A percentile compares a stretch with the other conserved stretches of the same genome.
Conservation (phyloP, 1,140 invertebrate genomes). For the Lucilia cuprina region DNA sequence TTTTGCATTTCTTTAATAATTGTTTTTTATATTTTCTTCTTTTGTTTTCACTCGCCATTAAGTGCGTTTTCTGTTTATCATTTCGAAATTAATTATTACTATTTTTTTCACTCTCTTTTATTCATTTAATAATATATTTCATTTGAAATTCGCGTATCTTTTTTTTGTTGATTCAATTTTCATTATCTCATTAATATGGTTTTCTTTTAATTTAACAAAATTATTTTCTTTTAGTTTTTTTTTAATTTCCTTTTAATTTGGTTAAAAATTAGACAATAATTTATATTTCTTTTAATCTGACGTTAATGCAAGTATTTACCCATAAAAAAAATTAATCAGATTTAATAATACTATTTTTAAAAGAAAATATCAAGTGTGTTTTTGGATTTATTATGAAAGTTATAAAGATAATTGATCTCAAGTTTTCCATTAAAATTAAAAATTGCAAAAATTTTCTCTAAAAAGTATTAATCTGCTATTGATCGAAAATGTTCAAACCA, state of each 20-base stretch:
- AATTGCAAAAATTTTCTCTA: no score
- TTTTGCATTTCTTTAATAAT: constrained; percentile 16
- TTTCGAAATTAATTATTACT: background rate
- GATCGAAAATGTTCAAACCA: no score
- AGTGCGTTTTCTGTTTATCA: background rate
- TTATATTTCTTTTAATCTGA: no score
- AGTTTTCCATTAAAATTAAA: no score
- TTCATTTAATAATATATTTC: background rate
- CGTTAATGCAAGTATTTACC: background rate
- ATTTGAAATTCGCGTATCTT: background rate
- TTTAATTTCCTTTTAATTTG: background rate
- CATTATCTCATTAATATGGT: background rate
- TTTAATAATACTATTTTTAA: background rate
- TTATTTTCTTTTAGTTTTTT: background rate
- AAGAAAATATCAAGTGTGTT: background rate
- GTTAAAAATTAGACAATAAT: background rate
- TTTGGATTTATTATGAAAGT: background rate
- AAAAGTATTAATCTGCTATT: no score
- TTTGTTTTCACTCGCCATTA: background rate
- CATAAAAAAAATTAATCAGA: background rate
- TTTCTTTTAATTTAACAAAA: background rate
- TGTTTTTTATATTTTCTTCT: constrained; percentile 2
- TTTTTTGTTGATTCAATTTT: background rate
- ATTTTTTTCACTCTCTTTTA: background rate
- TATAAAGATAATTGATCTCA: no score